Percentiles rank a stretch among this genome's conserved stretches.
Conservation (phyloP, 2,797 vertebrate species). For the Onychomys arenicola region DNA sequence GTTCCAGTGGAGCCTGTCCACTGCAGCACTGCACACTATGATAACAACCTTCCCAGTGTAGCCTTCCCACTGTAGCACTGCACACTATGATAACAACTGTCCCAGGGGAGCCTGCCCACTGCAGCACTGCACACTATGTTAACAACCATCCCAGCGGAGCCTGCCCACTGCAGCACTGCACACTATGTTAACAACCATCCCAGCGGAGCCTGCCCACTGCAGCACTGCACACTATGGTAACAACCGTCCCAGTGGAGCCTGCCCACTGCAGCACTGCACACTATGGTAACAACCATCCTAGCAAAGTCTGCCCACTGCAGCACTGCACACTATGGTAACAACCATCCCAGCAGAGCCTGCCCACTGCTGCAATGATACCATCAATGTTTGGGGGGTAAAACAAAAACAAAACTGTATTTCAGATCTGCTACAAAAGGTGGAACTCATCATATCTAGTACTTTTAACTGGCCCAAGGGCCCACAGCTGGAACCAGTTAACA, state of each 20-base stretch:
- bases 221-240: too few species aligned
- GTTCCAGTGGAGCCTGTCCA: too few species aligned
- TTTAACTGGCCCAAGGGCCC: neutral
- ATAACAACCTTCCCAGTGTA: neutral
- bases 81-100: neutral
- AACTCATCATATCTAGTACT: neutral
- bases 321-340: neutral
- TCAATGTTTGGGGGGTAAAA: neutral
- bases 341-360: neutral
- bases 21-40: too few species aligned
- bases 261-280: too few species aligned
- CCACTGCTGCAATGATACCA: neutral
- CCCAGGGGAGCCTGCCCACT: neutral
- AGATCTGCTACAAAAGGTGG: neutral
- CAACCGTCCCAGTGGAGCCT: too few species aligned
- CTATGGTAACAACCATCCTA: neutral
- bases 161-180: too few species aligned
- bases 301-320: neutral
- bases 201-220: too few species aligned
- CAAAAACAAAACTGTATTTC: neutral
- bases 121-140: too few species aligned
- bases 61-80: too few species aligned
- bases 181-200: too few species aligned
- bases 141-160: too few species aligned
- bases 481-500: neutral